Conservation (phyloP, 2,113 vertebrate species). For the Ammodytes marinus region DNA sequence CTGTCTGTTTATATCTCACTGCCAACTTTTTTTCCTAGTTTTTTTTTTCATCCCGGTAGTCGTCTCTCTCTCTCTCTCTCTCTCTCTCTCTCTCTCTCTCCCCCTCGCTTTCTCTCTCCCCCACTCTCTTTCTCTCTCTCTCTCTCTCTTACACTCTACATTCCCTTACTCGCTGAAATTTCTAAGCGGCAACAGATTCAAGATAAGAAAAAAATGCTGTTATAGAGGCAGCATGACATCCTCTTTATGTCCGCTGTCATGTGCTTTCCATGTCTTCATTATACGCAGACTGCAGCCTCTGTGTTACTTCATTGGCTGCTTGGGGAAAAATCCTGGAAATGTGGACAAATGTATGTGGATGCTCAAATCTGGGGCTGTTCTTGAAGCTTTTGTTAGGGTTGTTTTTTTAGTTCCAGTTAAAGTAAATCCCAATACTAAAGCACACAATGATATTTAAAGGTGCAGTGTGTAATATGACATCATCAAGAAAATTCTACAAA, state of each 20-base stretch:
- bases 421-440: not conserved
- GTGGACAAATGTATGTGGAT: not conserved
- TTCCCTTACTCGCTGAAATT: not conserved
- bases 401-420: not conserved
- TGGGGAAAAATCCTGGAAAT: not conserved
- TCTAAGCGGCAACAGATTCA: constrained; percentile 14
- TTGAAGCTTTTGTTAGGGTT: not conserved
- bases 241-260: constrained; percentile 3
- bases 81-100: not conserved
- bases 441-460: not conserved
- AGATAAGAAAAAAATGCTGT: constrained; percentile 15
- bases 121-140: not conserved
- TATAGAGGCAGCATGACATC: constrained; percentile 20
- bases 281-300: not conserved
- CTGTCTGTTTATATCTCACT: no score
- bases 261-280: not conserved
- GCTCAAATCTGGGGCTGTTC: not conserved
- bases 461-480: no score
- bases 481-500: no score
- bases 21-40: no score
- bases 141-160: not conserved
- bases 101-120: not conserved
- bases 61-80: not conserved
- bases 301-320: not conserved
- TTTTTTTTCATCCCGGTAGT: not conserved